Conservation (phyloP, 2,888 invertebrate species). For the Agelastica alni region DNA sequence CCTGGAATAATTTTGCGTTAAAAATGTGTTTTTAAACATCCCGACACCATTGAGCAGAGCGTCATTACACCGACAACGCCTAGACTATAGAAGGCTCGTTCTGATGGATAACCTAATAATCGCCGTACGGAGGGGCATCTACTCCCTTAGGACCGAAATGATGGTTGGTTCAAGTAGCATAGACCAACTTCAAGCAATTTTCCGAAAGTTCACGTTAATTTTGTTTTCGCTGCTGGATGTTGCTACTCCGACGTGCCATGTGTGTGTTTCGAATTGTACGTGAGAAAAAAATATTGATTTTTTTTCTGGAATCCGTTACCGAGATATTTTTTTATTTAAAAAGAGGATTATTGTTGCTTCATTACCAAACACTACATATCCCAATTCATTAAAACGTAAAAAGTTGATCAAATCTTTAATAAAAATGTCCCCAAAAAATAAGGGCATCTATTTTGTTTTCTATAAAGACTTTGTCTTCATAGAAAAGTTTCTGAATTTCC, state of each 20-base stretch:
- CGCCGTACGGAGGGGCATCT: constrained; percentile 52
- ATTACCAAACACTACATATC: too few species aligned
- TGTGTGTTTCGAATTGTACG: background rate
- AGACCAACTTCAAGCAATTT: constrained; percentile 68
- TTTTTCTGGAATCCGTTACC: too few species aligned
- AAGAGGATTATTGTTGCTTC: too few species aligned
- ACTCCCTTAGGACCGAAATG: constrained; percentile 51
- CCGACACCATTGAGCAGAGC: background rate
- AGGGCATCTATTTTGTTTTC: too few species aligned
- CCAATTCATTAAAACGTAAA: too few species aligned
- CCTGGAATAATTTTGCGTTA: too few species aligned
- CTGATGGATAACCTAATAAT: constrained; percentile 57
- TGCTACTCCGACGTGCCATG: constrained; percentile 14
- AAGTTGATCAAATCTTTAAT: too few species aligned
- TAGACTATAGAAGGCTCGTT: constrained; percentile 35
- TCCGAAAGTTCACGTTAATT: constrained; percentile 52
- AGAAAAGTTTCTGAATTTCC: too few species aligned
- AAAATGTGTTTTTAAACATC: background rate
- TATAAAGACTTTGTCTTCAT: too few species aligned
- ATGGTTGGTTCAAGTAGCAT: constrained; percentile 48
- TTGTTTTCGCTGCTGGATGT: constrained; percentile 43
- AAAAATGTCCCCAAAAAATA: too few species aligned
- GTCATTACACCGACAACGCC: constrained; percentile 17
- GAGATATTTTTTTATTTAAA: too few species aligned
- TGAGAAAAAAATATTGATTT: too few species aligned